Conservation (phyloP, 2,797 vertebrate genomes). For the Gallinago stenura region DNA sequence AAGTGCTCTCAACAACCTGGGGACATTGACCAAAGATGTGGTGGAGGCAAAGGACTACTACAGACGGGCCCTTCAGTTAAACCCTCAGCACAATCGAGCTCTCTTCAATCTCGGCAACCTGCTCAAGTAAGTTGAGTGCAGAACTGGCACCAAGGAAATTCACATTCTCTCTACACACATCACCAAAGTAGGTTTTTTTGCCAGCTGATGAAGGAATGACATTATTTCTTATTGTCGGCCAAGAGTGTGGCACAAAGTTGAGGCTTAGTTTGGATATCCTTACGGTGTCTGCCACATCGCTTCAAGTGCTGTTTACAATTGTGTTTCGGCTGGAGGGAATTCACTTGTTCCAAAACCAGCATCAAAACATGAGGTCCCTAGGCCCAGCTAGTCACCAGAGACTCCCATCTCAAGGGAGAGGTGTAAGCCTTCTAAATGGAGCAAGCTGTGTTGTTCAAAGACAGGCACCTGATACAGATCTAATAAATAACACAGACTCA, state of each 20-base stretch:
- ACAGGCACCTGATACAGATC: background rate
- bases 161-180: background rate
- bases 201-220: background rate
- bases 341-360: background rate
- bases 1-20: conserved; percentile 96
- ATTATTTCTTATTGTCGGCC: background rate
- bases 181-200: background rate
- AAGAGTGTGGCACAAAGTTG: rapidly evolving
- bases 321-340: background rate
- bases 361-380: background rate
- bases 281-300: background rate
- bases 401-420: background rate
- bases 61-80: conserved; percentile 89
- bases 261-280: background rate
- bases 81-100: conserved; percentile 93
- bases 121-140: conserved; percentile 85
- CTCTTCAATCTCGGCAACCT: conserved; percentile 98
- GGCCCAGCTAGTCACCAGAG: background rate
- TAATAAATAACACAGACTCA: background rate
- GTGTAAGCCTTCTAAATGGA: background rate
- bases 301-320: background rate
- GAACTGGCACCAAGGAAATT: background rate
- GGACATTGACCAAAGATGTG: conserved; percentile 87
- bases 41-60: conserved; percentile 91
- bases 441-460: background rate